These are phyloP conservation scores for Melikaiella ostensackeni DNA, from an alignment of 2,888 invertebrate genomes.

Conservation along the genomic window DNA sequence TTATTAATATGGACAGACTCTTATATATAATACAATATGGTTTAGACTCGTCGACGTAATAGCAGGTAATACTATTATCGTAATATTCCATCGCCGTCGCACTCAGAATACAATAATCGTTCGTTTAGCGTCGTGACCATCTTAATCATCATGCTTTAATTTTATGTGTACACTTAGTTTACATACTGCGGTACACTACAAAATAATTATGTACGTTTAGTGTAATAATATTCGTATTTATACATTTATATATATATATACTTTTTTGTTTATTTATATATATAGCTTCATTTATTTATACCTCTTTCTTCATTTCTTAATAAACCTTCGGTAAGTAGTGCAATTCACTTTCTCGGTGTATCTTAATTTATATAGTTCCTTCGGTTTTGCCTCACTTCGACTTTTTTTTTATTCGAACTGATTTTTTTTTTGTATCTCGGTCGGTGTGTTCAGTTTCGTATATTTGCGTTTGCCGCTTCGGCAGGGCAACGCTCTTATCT, in stretches of 20 bases:
- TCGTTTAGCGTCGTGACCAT: slow-evolving; percentile 61
- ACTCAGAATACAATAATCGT: slow-evolving; percentile 70
- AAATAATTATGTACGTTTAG: slow-evolving; percentile 74
- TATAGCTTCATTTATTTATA: slow-evolving; percentile 68
- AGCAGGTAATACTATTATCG: slow-evolving; percentile 77
- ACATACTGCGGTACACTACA: slow-evolving; percentile 76
- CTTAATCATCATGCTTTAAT: slow-evolving; percentile 60
- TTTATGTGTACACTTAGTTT: slow-evolving; percentile 74
- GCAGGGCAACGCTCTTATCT: slow-evolving; percentile 62
- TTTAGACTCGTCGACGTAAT: slow-evolving; percentile 76
- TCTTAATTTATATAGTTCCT: slow-evolving; percentile 43
- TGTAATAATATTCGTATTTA: slow-evolving; percentile 65
- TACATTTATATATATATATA: slow-evolving; percentile 65
- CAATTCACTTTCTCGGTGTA: slow-evolving; percentile 56
- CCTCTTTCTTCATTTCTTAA: slow-evolving; percentile 60
- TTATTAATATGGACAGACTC: slow-evolving; percentile 78
- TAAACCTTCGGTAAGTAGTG: slow-evolving; percentile 66
- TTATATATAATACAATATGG: slow-evolving; percentile 77
- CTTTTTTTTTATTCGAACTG: slow-evolving; percentile 39
- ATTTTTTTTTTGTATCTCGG: slow-evolving; percentile 32
- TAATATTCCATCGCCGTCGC: slow-evolving; percentile 70
- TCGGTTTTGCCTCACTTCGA: slow-evolving; percentile 48
- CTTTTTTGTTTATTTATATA: slow-evolving; percentile 78
- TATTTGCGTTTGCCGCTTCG: slow-evolving; percentile 51
- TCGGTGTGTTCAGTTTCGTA: slow-evolving; percentile 24